phyloP scores from a whole-genome alignment of 2,888 invertebrate species.

The Stenchaetothrips biformis region DNA sequence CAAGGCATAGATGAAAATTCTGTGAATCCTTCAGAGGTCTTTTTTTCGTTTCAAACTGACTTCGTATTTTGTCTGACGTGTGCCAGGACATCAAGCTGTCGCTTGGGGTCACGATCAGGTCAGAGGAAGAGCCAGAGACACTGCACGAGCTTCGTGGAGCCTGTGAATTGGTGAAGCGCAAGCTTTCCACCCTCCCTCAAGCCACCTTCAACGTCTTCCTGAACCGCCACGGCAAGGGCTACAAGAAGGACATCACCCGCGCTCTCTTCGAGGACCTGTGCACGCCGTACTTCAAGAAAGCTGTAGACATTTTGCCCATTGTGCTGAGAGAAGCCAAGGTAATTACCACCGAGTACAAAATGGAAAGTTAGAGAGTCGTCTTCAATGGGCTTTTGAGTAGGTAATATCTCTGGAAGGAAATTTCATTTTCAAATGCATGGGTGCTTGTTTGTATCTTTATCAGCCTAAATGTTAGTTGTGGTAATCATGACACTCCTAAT shows the following conservation, averaged over 20 bases:
- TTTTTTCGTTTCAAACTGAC: conserved; percentile 52
- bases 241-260: conserved; percentile 92
- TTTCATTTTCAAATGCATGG: no score
- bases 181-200: conserved; percentile 78
- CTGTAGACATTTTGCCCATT: conserved; percentile 96
- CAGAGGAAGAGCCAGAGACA: conserved; percentile 72
- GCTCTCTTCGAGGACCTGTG: conserved; percentile 97
- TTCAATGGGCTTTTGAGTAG: no score
- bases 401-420: no score
- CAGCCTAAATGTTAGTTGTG: no score
- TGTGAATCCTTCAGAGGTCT: no score
- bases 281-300: conserved; percentile 91
- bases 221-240: conserved; percentile 90
- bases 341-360: background rate
- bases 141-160: conserved; percentile 87
- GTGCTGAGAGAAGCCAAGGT: conserved; percentile 85
- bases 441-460: no score
- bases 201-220: conserved; percentile 94
- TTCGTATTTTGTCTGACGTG: no score
- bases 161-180: conserved; percentile 83
- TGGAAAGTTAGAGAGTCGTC: no score
- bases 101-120: conserved; percentile 81
- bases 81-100: conserved; percentile 82
- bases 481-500: no score
- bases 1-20: no score